Conservation (phyloP, 2,113 vertebrate genomes). For the Hiodon tergisus region DNA sequence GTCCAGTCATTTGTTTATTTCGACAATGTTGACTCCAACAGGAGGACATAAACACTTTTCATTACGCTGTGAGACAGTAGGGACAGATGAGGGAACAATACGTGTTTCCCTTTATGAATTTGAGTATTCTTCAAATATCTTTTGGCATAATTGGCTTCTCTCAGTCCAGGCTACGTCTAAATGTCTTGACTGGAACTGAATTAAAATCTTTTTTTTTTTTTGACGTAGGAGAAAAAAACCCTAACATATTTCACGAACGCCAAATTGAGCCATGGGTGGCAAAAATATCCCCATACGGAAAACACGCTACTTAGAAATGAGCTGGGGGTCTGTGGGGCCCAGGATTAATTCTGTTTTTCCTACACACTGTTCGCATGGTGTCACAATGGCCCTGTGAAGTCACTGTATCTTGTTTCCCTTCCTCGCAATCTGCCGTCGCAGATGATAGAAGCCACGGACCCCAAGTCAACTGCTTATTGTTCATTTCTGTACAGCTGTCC, state of each 20-base stretch:
- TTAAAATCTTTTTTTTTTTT: conserved; percentile 44
- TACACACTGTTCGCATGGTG: conserved; percentile 29
- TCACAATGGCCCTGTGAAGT: conserved; percentile 44
- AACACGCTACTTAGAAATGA: conserved; percentile 40
- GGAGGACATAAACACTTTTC: no score
- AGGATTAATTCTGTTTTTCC: conserved; percentile 49
- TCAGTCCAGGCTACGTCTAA: conserved; percentile 36
- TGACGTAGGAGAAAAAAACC: conserved; percentile 26
- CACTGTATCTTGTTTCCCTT: conserved; percentile 41
- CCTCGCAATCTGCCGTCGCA: conserved; percentile 50
- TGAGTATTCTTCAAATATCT: conserved; percentile 24
- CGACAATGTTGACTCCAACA: background rate
- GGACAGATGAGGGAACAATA: no score
- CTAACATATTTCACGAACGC: conserved; percentile 48
- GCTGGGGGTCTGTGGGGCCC: conserved; percentile 37
- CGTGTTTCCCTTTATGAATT: background rate
- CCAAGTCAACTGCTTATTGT: conserved; percentile 50
- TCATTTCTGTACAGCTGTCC: conserved; percentile 50
- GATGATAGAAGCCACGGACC: conserved; percentile 40
- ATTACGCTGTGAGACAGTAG: no score
- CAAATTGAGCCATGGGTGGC: conserved; percentile 59
- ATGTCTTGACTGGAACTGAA: conserved; percentile 54
- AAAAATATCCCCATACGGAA: conserved; percentile 42
- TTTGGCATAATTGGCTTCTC: conserved; percentile 23
- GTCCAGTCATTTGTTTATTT: background rate